Percentiles rank a stretch among this genome's conserved stretches.
phyloP scores from a whole-genome alignment of 2,888 invertebrate species.

The Dicyrtoma fusca region DNA sequence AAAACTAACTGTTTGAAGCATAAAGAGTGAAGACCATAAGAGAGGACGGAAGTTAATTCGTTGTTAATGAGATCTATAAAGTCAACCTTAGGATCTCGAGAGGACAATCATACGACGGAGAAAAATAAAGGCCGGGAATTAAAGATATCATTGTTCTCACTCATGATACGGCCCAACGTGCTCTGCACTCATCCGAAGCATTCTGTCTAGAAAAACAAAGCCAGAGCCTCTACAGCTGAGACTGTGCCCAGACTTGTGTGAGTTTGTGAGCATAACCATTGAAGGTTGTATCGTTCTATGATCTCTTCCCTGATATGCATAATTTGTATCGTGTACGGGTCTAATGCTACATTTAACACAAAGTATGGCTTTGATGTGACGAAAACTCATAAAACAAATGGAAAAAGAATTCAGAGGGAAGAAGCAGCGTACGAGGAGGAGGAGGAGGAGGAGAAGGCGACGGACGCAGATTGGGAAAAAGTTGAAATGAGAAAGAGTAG shows the following conservation, averaged over 20 bases:
- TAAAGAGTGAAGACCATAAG: not conserved
- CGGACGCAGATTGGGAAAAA: not conserved
- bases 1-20: not conserved
- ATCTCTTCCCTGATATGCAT: no score
- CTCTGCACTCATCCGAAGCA: no score
- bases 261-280: no score
- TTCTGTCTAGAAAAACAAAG: no score
- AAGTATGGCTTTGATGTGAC: not conserved
- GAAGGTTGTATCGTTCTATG: no score
- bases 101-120: not conserved
- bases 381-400: not conserved
- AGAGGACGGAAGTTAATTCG: not conserved
- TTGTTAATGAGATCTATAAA: no score
- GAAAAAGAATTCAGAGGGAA: not conserved
- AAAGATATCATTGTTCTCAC: not conserved
- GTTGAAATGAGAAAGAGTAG: not conserved
- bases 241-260: no score
- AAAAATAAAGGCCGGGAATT: not conserved
- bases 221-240: no score
- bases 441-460: not conserved
- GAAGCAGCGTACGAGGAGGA: not conserved
- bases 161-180: no score
- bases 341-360: no score
- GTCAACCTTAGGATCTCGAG: not conserved
- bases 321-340: no score